phyloP scores from a whole-genome alignment of 2,888 invertebrate genomes.

The Yponomeuta cagnagella region DNA sequence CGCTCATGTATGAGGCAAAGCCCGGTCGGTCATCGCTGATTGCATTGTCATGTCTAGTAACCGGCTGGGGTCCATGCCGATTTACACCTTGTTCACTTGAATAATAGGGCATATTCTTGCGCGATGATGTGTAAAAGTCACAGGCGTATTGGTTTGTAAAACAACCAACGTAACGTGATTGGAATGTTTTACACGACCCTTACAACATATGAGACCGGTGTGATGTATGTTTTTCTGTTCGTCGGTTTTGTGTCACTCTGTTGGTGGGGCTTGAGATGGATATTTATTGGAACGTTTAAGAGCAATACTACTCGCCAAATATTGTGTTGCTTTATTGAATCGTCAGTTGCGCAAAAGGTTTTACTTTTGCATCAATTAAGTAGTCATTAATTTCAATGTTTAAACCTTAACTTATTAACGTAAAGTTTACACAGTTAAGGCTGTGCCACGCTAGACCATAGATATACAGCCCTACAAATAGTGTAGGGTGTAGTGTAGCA shows the following conservation, averaged over 20 bases:
- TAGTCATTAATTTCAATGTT: neutral
- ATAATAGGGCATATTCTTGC: conserved; percentile 30
- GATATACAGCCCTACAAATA: neutral
- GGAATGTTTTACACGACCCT: conserved; percentile 70
- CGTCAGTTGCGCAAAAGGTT: too few species aligned
- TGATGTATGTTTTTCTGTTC: conserved; percentile 58
- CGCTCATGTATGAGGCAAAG: conserved; percentile 74
- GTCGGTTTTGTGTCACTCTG: neutral
- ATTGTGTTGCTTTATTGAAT: too few species aligned
- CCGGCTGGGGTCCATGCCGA: conserved; percentile 25
- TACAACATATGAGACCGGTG: conserved; percentile 68
- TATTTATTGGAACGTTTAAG: too few species aligned
- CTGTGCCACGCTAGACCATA: neutral
- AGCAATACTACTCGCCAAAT: too few species aligned
- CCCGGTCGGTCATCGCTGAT: conserved; percentile 75
- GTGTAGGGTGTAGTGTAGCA: neutral
- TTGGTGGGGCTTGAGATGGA: neutral
- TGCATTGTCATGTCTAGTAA: conserved; percentile 70
- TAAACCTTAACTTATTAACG: neutral
- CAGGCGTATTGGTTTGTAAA: conserved; percentile 70
- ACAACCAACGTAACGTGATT: conserved; percentile 72
- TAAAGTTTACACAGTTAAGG: neutral
- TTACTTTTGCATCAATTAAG: neutral
- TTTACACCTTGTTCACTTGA: conserved; percentile 20
- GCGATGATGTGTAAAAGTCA: conserved; percentile 24